These are phyloP conservation scores for Drosophila tropicalis DNA, from an alignment of 1,140 invertebrate species.

Conservation along the genomic window DNA sequence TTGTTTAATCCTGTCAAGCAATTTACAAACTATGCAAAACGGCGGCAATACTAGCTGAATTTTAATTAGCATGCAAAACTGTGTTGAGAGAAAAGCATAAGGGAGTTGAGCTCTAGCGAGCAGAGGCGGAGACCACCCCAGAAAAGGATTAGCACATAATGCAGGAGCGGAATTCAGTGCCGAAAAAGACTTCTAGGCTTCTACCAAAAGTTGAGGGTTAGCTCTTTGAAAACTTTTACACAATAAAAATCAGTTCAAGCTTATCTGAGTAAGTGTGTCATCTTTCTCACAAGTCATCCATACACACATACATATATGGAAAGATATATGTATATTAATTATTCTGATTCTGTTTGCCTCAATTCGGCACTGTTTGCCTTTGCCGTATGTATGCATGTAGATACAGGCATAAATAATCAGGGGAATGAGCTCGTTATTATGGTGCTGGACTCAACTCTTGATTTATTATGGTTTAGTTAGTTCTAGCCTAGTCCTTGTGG, in stretches of 20 bases:
- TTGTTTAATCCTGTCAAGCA: conserved; percentile 46
- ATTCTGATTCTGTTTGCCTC: neutral
- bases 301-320: neutral
- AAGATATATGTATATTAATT: conserved; percentile 30
- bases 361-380: neutral
- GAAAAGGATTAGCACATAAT: conserved; percentile 43
- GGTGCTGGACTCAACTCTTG: conserved; percentile 41
- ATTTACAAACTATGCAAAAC: conserved; percentile 76
- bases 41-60: conserved; percentile 70
- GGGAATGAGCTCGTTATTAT: conserved; percentile 43
- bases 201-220: too few relatives aligned
- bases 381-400: conserved; percentile 14
- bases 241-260: too few relatives aligned
- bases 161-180: neutral
- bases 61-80: conserved; percentile 72
- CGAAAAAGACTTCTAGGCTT: too few relatives aligned
- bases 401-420: conserved; percentile 77
- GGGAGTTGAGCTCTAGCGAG: neutral
- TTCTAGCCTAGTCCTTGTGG: conserved; percentile 31
- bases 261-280: too few relatives aligned
- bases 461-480: conserved; percentile 40
- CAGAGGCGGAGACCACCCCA: neutral
- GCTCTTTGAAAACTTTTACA: too few relatives aligned
- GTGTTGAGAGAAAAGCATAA: conserved; percentile 21
- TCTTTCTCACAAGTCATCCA: too few relatives aligned